phyloP scores from a whole-genome alignment of 2,888 invertebrate species.

The Calameuta idolon region DNA sequence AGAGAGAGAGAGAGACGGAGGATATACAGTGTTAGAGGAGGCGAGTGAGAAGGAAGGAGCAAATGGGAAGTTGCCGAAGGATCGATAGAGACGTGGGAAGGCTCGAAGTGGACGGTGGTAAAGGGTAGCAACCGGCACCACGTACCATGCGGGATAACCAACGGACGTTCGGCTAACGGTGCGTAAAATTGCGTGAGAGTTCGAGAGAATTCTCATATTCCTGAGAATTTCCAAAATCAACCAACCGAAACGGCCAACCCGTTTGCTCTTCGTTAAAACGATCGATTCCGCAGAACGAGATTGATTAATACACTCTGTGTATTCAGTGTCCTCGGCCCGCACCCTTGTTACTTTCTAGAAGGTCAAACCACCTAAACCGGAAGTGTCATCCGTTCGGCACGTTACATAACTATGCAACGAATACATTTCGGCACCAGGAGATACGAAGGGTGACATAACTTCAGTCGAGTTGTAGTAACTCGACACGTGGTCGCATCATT shows the following conservation, averaged over 20 bases:
- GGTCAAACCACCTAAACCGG: not conserved
- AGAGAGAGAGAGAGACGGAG: not conserved
- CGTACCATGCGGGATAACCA: not conserved
- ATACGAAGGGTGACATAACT: not conserved
- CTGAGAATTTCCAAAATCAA: not conserved
- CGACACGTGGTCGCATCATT: constrained; percentile 45
- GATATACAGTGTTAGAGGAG: not conserved
- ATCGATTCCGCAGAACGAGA: not conserved
- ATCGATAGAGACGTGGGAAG: not conserved
- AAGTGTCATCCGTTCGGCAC: not conserved
- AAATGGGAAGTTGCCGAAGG: not conserved
- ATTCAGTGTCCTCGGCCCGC: not conserved
- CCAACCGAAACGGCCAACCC: not conserved
- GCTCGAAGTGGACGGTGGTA: not conserved
- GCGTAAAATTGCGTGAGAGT: not conserved
- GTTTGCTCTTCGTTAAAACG: not conserved
- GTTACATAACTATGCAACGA: not conserved
- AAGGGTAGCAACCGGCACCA: not conserved
- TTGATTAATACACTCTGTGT: too few relatives aligned
- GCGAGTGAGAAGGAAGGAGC: not conserved
- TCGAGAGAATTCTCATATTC: not conserved
- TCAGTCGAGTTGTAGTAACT: not conserved
- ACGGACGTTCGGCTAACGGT: not conserved
- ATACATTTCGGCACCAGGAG: not conserved
- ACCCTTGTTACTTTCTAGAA: not conserved